Conservation (phyloP, 2,113 vertebrate genomes). For the Corythaixoides concolor region DNA sequence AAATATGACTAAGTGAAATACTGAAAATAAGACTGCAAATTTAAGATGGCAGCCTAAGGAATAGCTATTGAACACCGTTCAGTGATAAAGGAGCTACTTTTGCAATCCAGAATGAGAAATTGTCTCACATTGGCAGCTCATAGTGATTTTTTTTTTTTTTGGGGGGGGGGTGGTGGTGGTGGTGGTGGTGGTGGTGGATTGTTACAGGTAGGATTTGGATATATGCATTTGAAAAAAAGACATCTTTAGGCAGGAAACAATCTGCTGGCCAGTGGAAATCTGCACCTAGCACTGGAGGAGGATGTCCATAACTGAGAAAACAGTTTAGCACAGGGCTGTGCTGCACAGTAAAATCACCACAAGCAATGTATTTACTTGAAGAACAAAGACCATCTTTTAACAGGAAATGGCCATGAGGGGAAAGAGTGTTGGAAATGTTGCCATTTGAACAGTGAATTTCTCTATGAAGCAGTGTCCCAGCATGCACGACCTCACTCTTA, state of each 20-base stretch:
- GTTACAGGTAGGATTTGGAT: background rate
- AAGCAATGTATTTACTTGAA: background rate
- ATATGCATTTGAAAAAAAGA: fast-evolving
- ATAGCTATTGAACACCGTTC: background rate
- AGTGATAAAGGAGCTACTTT: background rate
- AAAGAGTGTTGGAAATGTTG: background rate
- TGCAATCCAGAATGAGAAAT: background rate
- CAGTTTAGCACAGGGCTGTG: background rate
- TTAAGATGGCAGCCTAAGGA: background rate
- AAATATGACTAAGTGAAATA: background rate
- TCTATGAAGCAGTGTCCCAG: background rate
- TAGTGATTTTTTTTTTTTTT: background rate
- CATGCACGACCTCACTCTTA: background rate
- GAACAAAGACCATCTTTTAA: background rate
- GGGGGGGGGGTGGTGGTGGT: too few relatives aligned
- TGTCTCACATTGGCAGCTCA: background rate
- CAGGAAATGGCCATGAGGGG: background rate
- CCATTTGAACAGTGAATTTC: background rate
- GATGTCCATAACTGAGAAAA: background rate
- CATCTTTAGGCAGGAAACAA: background rate
- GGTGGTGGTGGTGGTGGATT: too few relatives aligned
- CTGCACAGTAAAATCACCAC: background rate
- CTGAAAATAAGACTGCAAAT: background rate
- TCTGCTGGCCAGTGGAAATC: background rate
- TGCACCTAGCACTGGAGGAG: background rate